phyloP scores from a whole-genome alignment of 2,888 invertebrate genomes.

The Dolichopus griseipennis region DNA sequence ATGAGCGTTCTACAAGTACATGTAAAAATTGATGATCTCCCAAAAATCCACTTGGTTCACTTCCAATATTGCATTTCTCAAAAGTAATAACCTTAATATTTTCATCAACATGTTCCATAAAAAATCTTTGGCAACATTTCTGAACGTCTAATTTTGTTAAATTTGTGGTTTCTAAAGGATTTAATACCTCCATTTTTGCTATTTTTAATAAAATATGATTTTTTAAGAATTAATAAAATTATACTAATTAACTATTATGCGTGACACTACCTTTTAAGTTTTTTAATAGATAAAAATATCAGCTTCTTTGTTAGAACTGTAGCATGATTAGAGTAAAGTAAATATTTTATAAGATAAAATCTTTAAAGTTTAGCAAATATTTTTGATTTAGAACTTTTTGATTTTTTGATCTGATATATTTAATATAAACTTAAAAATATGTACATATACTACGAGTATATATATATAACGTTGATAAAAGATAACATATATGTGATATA shows the following conservation, averaged over 20 bases:
- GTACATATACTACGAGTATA: too few species aligned
- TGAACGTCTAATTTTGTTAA: constrained; percentile 25
- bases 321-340: too few species aligned
- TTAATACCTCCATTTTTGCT: background rate
- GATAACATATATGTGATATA: too few species aligned
- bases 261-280: too few species aligned
- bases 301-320: too few species aligned
- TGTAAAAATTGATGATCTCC: constrained; percentile 35
- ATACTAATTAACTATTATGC: background rate
- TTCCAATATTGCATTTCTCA: constrained; percentile 28
- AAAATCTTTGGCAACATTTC: constrained; percentile 29
- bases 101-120: constrained; percentile 16
- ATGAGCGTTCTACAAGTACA: constrained; percentile 27
- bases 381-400: too few species aligned
- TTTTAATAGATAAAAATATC: too few species aligned
- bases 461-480: too few species aligned
- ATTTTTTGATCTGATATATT: too few species aligned
- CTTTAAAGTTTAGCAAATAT: too few species aligned
- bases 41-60: constrained; percentile 34
- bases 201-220: background rate
- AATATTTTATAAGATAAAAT: too few species aligned
- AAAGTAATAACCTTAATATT: constrained; percentile 29
- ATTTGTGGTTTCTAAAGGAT: constrained; percentile 13
- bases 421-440: too few species aligned
- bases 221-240: background rate